A percentile compares a stretch with the other conserved stretches of the same genome.
Conservation (phyloP, 30 jellyfish, hydroid and myxozoan species). For the Aurelia sp. region DNA sequence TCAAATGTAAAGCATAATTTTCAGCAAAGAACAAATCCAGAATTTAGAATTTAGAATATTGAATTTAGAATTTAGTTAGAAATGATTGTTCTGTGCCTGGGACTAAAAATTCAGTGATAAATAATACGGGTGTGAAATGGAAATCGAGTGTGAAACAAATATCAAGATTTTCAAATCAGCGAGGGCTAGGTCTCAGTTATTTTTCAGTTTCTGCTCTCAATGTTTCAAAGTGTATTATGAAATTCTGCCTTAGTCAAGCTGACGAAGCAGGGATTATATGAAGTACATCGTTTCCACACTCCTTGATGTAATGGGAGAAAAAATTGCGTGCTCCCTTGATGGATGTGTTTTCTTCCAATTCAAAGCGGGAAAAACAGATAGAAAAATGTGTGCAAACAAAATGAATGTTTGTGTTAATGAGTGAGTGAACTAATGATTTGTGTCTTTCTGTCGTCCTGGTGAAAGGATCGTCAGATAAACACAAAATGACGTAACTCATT, state of each 20-base stretch:
- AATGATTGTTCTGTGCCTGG: no score
- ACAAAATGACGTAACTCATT: constrained; percentile 2
- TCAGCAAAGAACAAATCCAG: no score
- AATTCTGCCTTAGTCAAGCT: not conserved
- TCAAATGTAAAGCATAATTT: no score
- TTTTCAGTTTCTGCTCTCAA: not conserved
- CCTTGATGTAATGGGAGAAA: not conserved
- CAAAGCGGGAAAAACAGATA: not conserved
- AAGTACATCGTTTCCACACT: not conserved
- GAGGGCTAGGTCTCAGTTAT: not conserved
- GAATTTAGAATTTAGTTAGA: no score
- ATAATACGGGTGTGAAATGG: no score
- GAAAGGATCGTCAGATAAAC: not conserved
- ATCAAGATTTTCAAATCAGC: not conserved
- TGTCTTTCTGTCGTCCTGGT: not conserved
- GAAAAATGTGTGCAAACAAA: not conserved
- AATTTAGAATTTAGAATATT: no score
- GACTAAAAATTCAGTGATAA: no score
- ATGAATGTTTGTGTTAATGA: no score
- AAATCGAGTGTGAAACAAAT: not conserved
- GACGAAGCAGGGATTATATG: not conserved
- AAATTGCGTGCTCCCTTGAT: constrained; percentile 14
- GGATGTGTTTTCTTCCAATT: constrained; percentile 39
- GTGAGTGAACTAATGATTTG: no score
- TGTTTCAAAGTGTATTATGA: not conserved